Percentiles rank a stretch among this genome's conserved stretches.
Conservation (phyloP, 2,888 invertebrate species). For the Tachystola acroxantha region DNA sequence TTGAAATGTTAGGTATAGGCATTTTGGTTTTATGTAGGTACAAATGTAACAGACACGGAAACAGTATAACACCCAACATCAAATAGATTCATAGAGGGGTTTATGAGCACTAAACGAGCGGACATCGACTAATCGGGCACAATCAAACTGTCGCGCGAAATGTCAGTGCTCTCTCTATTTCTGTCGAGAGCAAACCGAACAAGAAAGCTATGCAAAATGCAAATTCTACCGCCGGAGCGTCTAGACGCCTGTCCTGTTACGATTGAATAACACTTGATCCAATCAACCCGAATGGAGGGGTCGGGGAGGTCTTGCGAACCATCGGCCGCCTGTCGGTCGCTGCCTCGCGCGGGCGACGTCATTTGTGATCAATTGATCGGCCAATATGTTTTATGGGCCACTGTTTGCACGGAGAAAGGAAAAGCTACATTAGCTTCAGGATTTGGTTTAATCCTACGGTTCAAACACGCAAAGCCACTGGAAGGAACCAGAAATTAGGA, state of each 20-base stretch:
- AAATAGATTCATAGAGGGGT: constrained; percentile 15
- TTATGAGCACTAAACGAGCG: constrained; percentile 45
- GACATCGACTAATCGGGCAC: constrained; percentile 53
- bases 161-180: constrained; percentile 72
- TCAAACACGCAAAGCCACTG: too few species aligned
- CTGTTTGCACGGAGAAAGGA: constrained; percentile 30
- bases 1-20: too few species aligned
- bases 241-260: constrained; percentile 64
- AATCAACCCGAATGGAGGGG: constrained; percentile 68
- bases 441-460: too few species aligned
- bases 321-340: constrained; percentile 21
- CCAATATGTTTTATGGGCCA: constrained; percentile 30
- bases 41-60: too few species aligned
- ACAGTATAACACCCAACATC: constrained; percentile 1
- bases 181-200: constrained; percentile 58
- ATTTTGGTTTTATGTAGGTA: too few species aligned
- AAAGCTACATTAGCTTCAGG: constrained; percentile 17
- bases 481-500: too few species aligned
- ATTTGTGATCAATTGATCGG: constrained; percentile 46
- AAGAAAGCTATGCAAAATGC: constrained; percentile 70
- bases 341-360: constrained; percentile 29
- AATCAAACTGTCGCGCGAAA: constrained; percentile 55
- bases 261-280: constrained; percentile 75
- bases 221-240: constrained; percentile 69
- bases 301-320: constrained; percentile 60